Conservation (phyloP, 2,113 vertebrate species). For the Python bivittatus region DNA sequence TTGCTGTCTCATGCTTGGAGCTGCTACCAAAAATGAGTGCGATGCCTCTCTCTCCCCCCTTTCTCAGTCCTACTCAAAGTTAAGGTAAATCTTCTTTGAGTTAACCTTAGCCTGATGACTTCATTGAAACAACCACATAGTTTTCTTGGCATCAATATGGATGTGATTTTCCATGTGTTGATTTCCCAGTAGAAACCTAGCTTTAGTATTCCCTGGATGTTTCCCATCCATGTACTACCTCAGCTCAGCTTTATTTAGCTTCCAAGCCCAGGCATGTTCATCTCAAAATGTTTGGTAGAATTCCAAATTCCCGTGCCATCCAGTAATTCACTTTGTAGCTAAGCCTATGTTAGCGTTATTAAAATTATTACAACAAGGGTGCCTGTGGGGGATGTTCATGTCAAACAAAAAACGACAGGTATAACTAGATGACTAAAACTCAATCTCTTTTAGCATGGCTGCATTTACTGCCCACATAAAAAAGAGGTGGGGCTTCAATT, state of each 20-base stretch:
- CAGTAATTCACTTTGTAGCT: background rate
- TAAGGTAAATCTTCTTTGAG: background rate
- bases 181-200: background rate
- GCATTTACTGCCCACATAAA: background rate
- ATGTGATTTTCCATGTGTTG: background rate
- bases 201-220: background rate
- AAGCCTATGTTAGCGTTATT: background rate
- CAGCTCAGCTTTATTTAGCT: background rate
- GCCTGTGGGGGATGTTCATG: background rate
- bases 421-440: background rate
- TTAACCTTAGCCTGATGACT: background rate
- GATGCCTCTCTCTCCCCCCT: background rate
- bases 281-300: background rate
- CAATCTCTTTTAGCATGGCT: background rate
- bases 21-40: background rate
- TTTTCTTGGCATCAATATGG: background rate
- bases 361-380: background rate
- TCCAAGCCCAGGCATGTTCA: background rate
- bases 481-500: no score
- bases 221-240: background rate
- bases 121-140: background rate
- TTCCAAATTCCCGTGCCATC: background rate
- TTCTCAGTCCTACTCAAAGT: background rate
- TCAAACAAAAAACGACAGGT: background rate
- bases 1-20: background rate